Conservation (phyloP, 2,888 invertebrate species). For the Lepidocyrtinus sp. region DNA sequence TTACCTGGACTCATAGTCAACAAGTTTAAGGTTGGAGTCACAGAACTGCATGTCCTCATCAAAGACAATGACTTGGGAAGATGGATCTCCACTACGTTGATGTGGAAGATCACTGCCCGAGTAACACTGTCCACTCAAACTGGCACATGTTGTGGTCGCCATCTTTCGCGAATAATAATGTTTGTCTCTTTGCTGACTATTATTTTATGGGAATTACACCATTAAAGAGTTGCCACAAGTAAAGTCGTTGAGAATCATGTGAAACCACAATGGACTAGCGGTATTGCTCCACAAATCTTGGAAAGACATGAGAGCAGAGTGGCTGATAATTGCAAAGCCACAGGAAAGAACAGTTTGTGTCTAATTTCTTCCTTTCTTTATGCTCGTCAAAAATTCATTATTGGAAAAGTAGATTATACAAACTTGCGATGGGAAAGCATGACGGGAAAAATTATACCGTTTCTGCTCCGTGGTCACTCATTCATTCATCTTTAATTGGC, state of each 20-base stretch:
- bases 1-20: constrained; percentile 65
- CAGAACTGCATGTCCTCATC: constrained; percentile 56
- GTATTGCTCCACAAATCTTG: not conserved
- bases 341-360: not conserved
- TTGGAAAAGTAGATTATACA: too few relatives aligned
- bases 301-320: constrained; percentile 4
- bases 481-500: constrained; percentile 3
- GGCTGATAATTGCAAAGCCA: not conserved
- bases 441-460: not conserved
- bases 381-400: not conserved
- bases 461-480: not conserved
- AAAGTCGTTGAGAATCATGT: constrained; percentile 31
- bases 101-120: constrained; percentile 59
- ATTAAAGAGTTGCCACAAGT: constrained; percentile 10
- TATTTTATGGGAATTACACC: not conserved
- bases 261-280: not conserved
- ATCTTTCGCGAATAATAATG: constrained; percentile 25
- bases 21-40: constrained; percentile 61
- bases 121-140: constrained; percentile 52
- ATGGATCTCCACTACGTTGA: constrained; percentile 48
- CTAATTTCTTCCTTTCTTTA: not conserved
- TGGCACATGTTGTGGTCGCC: constrained; percentile 42
- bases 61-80: constrained; percentile 61
- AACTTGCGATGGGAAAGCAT: constrained; percentile 1
- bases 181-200: not conserved